A percentile compares a stretch with the other conserved stretches of the same genome.
Evolutionary conservation across 2,797 vertebrate species (phyloP).

Genomic region (Streptopelia turtur): DNA sequence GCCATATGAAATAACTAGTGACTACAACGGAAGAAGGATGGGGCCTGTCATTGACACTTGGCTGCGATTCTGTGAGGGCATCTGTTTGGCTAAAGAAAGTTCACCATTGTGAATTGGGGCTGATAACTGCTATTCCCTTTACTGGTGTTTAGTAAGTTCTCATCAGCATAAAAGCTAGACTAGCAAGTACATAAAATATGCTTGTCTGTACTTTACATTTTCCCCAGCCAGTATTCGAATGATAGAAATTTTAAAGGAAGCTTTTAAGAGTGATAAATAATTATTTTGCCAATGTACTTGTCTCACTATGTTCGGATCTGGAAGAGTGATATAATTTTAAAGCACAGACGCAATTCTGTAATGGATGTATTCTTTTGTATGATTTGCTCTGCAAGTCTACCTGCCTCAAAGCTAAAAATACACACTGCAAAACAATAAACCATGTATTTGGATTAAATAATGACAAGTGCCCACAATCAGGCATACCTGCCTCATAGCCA

Average conservation of each 20-base stretch:
- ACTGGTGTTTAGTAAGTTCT: constrained; percentile 38
- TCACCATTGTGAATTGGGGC: not conserved
- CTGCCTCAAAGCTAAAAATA: constrained; percentile 2
- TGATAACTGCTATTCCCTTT: constrained; percentile 15
- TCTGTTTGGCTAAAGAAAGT: constrained; percentile 15
- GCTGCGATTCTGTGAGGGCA: constrained; percentile 16
- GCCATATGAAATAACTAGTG: not conserved
- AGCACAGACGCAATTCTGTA: not conserved
- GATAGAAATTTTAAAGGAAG: constrained; percentile 36
- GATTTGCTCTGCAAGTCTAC: constrained; percentile 38
- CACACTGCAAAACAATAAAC: constrained; percentile 8
- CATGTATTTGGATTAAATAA: constrained; percentile 40
- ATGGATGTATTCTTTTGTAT: not conserved
- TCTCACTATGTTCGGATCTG: not conserved
- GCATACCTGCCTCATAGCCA: not conserved
- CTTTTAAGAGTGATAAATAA: constrained; percentile 71
- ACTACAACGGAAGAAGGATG: not conserved
- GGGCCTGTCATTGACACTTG: not conserved
- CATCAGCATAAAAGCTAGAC: constrained; percentile 32
- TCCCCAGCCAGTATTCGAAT: constrained; percentile 49
- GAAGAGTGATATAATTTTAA: not conserved
- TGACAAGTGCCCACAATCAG: not conserved
- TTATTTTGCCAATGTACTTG: constrained; percentile 49
- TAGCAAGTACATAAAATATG: constrained; percentile 33
- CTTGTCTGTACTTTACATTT: constrained; percentile 29